Evolutionary conservation across 2,797 vertebrate species (phyloP).

Genomic region (Kryptolebias ocellatus): DNA sequence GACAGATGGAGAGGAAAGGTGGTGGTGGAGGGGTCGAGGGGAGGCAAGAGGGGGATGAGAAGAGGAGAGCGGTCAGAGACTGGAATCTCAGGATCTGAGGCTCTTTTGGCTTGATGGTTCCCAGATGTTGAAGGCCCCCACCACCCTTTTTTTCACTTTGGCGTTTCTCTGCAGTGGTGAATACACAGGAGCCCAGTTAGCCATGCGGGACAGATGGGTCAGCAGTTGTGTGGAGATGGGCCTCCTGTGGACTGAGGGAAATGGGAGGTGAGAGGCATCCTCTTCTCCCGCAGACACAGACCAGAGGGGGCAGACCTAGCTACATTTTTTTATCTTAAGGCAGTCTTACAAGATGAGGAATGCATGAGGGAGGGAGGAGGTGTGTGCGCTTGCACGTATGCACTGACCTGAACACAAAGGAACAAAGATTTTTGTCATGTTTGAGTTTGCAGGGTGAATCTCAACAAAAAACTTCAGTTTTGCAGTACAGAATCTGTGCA

Average conservation of each 20-base stretch:
- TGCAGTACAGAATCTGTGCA: constrained; percentile 40
- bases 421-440: background rate
- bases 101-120: constrained; percentile 80
- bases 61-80: constrained; percentile 71
- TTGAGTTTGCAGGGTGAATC: constrained; percentile 11
- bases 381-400: background rate
- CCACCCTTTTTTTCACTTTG: constrained; percentile 57
- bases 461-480: constrained; percentile 7
- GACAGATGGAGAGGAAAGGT: constrained; percentile 76
- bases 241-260: constrained; percentile 75
- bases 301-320: constrained; percentile 59
- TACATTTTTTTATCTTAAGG: constrained; percentile 52
- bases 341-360: constrained; percentile 20
- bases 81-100: constrained; percentile 77
- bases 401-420: background rate
- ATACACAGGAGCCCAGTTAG: constrained; percentile 80
- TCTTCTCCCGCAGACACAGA: constrained; percentile 62
- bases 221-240: constrained; percentile 69
- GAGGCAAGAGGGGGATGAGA: constrained; percentile 44
- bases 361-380: constrained; percentile 13
- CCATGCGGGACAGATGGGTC: constrained; percentile 76
- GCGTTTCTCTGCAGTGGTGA: constrained; percentile 68
- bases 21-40: constrained; percentile 63
- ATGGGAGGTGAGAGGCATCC: constrained; percentile 70
- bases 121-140: constrained; percentile 79